A percentile compares a stretch with the other conserved stretches of the same genome.
These are phyloP conservation scores for Acanthaster planci DNA, from an alignment of 35 echinoderm and acorn worm species.

Conservation along the genomic window DNA sequence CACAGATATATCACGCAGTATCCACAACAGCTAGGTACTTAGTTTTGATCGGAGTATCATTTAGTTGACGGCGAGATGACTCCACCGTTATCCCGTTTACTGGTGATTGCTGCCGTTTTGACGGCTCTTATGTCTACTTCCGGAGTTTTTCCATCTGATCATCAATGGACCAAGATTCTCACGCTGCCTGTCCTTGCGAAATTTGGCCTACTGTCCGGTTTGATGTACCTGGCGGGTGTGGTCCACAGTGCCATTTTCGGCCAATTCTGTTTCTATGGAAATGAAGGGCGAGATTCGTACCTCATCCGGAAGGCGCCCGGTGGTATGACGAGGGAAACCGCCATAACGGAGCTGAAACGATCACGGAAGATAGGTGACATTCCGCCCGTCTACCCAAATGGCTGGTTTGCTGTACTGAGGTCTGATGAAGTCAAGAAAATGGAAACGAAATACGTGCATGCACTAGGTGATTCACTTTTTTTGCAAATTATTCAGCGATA, in stretches of 20 bases:
- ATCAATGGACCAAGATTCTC: too few species aligned
- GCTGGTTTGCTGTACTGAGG: constrained; percentile 33
- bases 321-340: constrained; percentile 18
- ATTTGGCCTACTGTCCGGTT: neutral
- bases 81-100: too few species aligned
- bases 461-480: constrained; percentile 1
- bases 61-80: too few species aligned
- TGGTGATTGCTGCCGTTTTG: too few species aligned
- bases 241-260: neutral
- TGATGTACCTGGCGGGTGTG: neutral
- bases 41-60: too few species aligned
- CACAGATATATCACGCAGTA: too few species aligned
- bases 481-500: too few species aligned
- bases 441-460: constrained; percentile 32
- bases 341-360: constrained; percentile 27
- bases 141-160: too few species aligned
- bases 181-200: neutral
- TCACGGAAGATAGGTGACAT: neutral
- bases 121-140: too few species aligned
- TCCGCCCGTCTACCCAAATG: constrained; percentile 51
- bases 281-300: constrained; percentile 6
- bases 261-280: neutral
- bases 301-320: neutral
- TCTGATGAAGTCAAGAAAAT: constrained; percentile 37
- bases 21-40: too few species aligned